Evolutionary conservation across 2,888 invertebrate species (phyloP).

Genomic region (Nemurella pictetii): DNA sequence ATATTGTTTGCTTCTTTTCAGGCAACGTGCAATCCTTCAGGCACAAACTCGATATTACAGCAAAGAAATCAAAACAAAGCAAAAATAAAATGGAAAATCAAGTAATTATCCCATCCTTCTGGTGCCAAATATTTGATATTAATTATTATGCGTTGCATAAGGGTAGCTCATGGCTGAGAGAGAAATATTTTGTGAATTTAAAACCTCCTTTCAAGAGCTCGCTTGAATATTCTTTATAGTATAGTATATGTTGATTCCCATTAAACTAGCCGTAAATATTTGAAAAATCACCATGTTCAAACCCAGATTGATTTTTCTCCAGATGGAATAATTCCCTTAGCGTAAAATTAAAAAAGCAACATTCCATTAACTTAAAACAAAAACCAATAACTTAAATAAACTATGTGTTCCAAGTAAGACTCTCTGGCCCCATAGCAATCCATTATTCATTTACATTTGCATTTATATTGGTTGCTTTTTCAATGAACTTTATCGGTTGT

Average conservation of each 20-base stretch:
- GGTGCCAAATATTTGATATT: neutral
- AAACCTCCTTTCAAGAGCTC: too few relatives aligned
- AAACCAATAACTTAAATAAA: conserved; percentile 36
- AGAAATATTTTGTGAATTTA: too few relatives aligned
- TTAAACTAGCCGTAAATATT: too few relatives aligned
- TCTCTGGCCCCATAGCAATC: conserved; percentile 42
- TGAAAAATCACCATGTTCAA: neutral
- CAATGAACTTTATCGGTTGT: conserved; percentile 30
- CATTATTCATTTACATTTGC: conserved; percentile 49
- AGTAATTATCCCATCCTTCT: neutral
- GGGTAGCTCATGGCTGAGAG: too few relatives aligned
- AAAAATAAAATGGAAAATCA: neutral
- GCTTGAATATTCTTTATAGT: too few relatives aligned
- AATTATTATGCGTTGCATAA: neutral
- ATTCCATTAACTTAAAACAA: conserved; percentile 26
- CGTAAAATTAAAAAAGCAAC: neutral
- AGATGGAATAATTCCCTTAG: neutral
- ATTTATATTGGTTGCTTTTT: conserved; percentile 46
- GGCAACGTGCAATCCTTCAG: neutral
- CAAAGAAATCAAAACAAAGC: neutral
- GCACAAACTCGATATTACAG: neutral
- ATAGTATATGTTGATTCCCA: too few relatives aligned
- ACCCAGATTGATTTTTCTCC: neutral
- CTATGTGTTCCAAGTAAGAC: conserved; percentile 27
- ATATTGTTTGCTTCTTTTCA: neutral